Base-by-base conservation (phyloP, 1,140 invertebrate species). In the Cephus cinctus region DNA sequence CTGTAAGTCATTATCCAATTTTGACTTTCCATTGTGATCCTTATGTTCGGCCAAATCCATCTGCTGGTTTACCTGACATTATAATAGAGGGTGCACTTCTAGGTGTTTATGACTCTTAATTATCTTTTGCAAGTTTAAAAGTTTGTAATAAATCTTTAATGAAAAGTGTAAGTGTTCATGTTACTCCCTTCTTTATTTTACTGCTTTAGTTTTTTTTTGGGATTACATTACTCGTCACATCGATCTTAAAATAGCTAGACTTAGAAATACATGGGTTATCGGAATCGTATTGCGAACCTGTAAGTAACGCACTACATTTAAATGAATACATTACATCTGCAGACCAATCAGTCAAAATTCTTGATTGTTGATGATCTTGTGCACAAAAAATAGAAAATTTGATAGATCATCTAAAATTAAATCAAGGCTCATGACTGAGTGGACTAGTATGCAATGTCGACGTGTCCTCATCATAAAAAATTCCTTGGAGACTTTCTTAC, bases 51-150 rank as follows among this genome's bases (percentile, higher is more conserved):
- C 32, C 59, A 18, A 54, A 64, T 23, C 55, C 63, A 1, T 66
- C 51, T 16, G 67, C 59, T 16, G 71, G 63, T 68, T 70, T 79
- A 58, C 76, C 78, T 25, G 77, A 80, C 52, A 75, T 78, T 21
- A 71, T 80, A 9, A 79, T 74, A 4, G 71, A 74, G 16, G 79
- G 78, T 38, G 78, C 79, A 5, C 57, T 79, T 14, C 49, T 73
- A 41, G 79, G 73, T 39, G 57, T 75, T 44, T 75, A 77, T 48
- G 71, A 73, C 51, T 60, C 67, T 1, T 71, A 52, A 52, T 38
- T 27, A 25, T 12, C 51, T 46, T 49, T 49, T 42, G 34, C 53
- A 40, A 43, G n/a, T 9, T 11, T 32, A 42, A 18, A 15, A 36
- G 25, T 39, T 31, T 21, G 18, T 14, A 14, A 25, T 35, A 21